phyloP scores from a whole-genome alignment of 1,140 invertebrate genomes.

The Cydia amplana region DNA sequence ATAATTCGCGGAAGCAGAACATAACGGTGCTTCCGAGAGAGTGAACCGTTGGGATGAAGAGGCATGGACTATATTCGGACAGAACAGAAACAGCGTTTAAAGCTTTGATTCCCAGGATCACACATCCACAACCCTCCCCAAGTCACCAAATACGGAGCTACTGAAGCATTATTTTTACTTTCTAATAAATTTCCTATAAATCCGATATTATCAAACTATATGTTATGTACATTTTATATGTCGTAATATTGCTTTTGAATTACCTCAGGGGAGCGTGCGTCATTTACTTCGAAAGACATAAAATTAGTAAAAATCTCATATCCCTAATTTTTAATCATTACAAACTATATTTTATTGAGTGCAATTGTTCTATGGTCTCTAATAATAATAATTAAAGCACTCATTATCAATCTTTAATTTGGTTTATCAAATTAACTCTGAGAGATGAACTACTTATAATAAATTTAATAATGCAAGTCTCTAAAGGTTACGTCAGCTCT shows the following conservation, averaged over 20 bases:
- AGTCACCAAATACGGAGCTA: slow-evolving; percentile 60
- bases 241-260: slow-evolving; percentile 78
- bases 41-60: slow-evolving; percentile 43
- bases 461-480: slow-evolving; percentile 61
- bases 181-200: slow-evolving; percentile 78
- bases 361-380: slow-evolving; percentile 65
- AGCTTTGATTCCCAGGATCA: slow-evolving; percentile 78
- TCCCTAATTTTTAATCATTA: slow-evolving; percentile 69
- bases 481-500: slow-evolving; percentile 64
- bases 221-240: slow-evolving; percentile 79
- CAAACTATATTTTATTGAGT: slow-evolving; percentile 65
- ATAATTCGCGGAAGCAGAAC: not conserved
- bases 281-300: slow-evolving; percentile 66
- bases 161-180: slow-evolving; percentile 62
- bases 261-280: slow-evolving; percentile 76
- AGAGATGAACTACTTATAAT: slow-evolving; percentile 58
- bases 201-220: slow-evolving; percentile 77
- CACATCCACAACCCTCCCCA: slow-evolving; percentile 68
- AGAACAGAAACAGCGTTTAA: slow-evolving; percentile 72
- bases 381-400: slow-evolving; percentile 72
- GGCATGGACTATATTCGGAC: slow-evolving; percentile 53
- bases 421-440: slow-evolving; percentile 69
- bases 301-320: slow-evolving; percentile 75
- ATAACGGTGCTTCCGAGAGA: not conserved
- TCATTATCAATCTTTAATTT: slow-evolving; percentile 71